Conservation (phyloP, 2,113 vertebrate genomes). For the Todiramphus chloris region DNA sequence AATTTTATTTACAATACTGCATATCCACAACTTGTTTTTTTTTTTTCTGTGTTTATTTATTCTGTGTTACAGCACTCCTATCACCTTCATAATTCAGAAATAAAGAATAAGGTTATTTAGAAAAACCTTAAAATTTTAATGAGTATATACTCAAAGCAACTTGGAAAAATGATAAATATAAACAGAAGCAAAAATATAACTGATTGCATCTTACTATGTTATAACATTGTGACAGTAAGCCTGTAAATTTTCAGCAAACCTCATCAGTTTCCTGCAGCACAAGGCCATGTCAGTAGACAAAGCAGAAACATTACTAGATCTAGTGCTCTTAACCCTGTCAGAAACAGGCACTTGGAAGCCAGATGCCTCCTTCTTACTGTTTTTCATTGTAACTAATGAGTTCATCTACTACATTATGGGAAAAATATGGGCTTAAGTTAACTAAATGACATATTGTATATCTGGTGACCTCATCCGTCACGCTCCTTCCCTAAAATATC, state of each 20-base stretch:
- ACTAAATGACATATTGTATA: slow-evolving; percentile 71
- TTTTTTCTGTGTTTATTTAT: background rate
- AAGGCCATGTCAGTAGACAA: slow-evolving; percentile 35
- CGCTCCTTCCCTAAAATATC: slow-evolving; percentile 64
- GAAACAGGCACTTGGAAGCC: slow-evolving; percentile 63
- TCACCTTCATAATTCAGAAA: background rate
- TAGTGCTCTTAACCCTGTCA: slow-evolving; percentile 46
- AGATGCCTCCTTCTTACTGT: slow-evolving; percentile 72
- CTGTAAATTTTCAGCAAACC: slow-evolving; percentile 41
- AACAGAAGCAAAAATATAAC: background rate
- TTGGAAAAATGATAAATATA: background rate
- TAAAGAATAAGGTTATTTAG: background rate
- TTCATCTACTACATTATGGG: slow-evolving; percentile 73
- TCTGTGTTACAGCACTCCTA: background rate
- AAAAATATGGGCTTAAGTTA: slow-evolving; percentile 72
- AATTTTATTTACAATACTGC: background rate
- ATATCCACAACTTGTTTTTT: background rate
- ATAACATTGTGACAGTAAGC: background rate
- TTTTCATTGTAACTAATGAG: slow-evolving; percentile 76
- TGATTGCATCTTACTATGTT: background rate
- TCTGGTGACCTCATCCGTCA: slow-evolving; percentile 71
- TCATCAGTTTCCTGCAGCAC: slow-evolving; percentile 53
- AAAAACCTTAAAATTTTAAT: background rate
- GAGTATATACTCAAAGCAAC: background rate
- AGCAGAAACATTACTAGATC: slow-evolving; percentile 37